Evolutionary conservation across 2,113 vertebrate genomes (phyloP).

Genomic region (Sitta europaea): DNA sequence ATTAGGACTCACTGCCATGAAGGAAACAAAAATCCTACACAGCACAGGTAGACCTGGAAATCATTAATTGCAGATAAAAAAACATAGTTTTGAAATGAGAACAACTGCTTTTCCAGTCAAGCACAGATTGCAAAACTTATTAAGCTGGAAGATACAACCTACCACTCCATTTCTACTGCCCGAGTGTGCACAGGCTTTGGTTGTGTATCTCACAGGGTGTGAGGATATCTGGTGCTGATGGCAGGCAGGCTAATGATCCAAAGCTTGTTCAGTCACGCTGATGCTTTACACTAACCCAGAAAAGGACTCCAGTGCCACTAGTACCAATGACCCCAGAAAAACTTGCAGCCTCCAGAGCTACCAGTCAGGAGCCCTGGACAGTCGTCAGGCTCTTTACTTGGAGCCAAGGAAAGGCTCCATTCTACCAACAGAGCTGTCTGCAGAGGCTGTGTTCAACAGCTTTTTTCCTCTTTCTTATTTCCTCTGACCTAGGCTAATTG

Average conservation of each 20-base stretch:
- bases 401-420: background rate
- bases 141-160: background rate
- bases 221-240: background rate
- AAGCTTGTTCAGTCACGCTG: background rate
- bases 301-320: background rate
- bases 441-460: background rate
- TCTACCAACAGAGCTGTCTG: background rate
- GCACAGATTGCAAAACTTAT: background rate
- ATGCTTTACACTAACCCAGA: background rate
- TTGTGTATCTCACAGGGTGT: background rate
- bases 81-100: background rate
- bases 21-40: background rate
- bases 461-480: background rate
- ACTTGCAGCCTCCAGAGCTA: background rate
- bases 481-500: conserved; percentile 13
- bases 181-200: background rate
- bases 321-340: background rate
- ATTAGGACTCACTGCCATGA: background rate
- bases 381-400: background rate
- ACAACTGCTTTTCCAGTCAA: background rate
- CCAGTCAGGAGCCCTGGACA: background rate
- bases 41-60: background rate
- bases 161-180: background rate
- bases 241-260: background rate
- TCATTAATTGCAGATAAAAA: background rate